These are phyloP conservation scores for Alectura lathami DNA, from an alignment of 2,113 vertebrate genomes.

Conservation along the genomic window DNA sequence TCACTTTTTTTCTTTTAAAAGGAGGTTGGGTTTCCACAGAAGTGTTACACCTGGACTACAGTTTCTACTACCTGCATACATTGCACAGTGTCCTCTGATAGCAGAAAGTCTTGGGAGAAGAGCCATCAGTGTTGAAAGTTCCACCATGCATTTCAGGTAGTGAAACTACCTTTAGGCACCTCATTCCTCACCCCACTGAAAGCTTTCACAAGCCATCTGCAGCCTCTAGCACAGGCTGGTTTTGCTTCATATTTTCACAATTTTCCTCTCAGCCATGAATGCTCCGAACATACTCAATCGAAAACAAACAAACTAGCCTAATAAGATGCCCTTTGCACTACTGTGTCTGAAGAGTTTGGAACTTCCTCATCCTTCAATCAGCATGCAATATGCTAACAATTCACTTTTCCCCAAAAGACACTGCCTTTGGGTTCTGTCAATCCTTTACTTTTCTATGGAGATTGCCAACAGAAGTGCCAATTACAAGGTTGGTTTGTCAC, in stretches of 20 bases:
- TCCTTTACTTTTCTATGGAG: constrained; percentile 11
- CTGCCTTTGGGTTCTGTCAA: not conserved
- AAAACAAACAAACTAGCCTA: too few relatives aligned
- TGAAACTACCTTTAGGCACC: not conserved
- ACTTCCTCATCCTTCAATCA: not conserved
- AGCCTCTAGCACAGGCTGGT: not conserved
- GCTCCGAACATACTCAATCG: not conserved
- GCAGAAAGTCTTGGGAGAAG: not conserved
- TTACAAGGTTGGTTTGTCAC: constrained; percentile 57
- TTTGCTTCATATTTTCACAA: not conserved
- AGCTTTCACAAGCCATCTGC: not conserved
- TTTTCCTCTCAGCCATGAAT: not conserved
- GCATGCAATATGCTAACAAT: not conserved
- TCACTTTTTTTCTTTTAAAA: not conserved
- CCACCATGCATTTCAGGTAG: not conserved
- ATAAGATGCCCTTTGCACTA: not conserved
- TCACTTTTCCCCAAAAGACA: not conserved
- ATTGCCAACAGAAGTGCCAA: constrained; percentile 39
- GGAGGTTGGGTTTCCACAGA: not conserved
- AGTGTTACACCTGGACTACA: not conserved
- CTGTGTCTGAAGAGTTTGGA: not conserved
- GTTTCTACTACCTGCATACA: not conserved
- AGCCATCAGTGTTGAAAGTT: not conserved
- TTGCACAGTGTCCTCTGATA: not conserved
- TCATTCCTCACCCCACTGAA: not conserved